Percentiles rank a stretch among this genome's conserved stretches.
Conservation (phyloP, 2,797 vertebrate species). For the Microhierax caerulescens region DNA sequence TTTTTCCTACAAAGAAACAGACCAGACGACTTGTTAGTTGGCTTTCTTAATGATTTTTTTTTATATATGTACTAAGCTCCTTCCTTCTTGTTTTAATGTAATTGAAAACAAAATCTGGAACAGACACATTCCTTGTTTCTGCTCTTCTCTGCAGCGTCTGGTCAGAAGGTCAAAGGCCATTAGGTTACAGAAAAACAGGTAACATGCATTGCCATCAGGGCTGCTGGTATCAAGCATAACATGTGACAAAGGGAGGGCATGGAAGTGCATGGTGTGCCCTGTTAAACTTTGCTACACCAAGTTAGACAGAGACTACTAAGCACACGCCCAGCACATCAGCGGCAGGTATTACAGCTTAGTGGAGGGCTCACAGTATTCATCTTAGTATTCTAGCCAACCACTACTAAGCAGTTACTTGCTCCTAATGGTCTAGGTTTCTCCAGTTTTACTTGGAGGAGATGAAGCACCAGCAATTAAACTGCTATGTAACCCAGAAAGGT, state of each 20-base stretch:
- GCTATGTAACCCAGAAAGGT: background rate
- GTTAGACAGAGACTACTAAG: background rate
- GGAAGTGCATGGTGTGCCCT: rapidly evolving
- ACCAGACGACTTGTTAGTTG: background rate
- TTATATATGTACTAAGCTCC: background rate
- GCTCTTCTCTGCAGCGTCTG: background rate
- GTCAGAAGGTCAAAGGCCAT: background rate
- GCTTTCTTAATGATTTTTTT: background rate
- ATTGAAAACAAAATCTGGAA: background rate
- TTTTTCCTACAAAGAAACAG: background rate
- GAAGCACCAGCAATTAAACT: background rate
- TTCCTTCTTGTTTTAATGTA: background rate
- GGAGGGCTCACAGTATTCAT: background rate
- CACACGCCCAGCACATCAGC: background rate
- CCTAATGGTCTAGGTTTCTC: background rate
- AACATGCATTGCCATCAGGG: background rate
- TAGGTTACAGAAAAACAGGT: background rate
- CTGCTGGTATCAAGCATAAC: background rate
- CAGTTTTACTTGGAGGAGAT: background rate
- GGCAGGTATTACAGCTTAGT: background rate
- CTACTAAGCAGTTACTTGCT: background rate
- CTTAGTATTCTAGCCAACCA: background rate
- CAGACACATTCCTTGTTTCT: background rate
- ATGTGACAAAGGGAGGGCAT: background rate
- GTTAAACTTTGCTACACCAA: background rate